A percentile compares a stretch with the other conserved stretches of the same genome.
These are phyloP conservation scores for Drosophila paranaensis DNA, from an alignment of 2,888 invertebrate genomes.

Conservation along the genomic window DNA sequence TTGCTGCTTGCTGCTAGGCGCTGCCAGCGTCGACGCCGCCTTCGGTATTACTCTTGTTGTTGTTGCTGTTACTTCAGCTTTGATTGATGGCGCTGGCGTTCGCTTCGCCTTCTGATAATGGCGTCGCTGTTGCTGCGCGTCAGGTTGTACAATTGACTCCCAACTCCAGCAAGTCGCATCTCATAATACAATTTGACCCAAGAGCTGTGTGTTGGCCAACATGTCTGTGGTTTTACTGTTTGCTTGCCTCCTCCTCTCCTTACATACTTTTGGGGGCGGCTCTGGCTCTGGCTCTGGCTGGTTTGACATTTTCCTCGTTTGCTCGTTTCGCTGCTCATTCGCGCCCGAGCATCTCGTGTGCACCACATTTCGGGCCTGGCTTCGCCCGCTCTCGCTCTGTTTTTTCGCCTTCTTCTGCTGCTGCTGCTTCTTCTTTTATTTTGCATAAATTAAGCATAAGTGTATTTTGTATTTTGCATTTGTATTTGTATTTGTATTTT, in stretches of 20 bases:
- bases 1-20: slow-evolving; percentile 34
- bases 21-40: slow-evolving; percentile 27
- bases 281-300: slow-evolving; percentile 23
- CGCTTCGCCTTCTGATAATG: slow-evolving; percentile 75
- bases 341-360: slow-evolving; percentile 68
- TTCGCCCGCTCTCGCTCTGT: slow-evolving; percentile 46
- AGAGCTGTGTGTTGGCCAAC: slow-evolving; percentile 63
- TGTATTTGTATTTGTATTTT: slow-evolving; percentile 57
- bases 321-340: slow-evolving; percentile 72
- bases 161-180: slow-evolving; percentile 34
- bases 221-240: slow-evolving; percentile 63
- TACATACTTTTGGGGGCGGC: slow-evolving; percentile 27
- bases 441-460: slow-evolving; percentile 80
- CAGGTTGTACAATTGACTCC: slow-evolving; percentile 72
- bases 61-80: slow-evolving; percentile 63
- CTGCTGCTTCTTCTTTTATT: slow-evolving; percentile 65
- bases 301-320: slow-evolving; percentile 76
- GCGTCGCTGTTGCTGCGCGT: slow-evolving; percentile 61
- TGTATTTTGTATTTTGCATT: slow-evolving; percentile 67
- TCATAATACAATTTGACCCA: slow-evolving; percentile 67
- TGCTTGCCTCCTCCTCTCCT: slow-evolving; percentile 34
- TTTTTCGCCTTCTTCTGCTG: slow-evolving; percentile 53
- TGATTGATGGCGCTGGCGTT: slow-evolving; percentile 74
- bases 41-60: slow-evolving; percentile 19
- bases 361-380: slow-evolving; percentile 59